Conservation (phyloP, 2,888 invertebrate species). For the Phaonia tiefii region DNA sequence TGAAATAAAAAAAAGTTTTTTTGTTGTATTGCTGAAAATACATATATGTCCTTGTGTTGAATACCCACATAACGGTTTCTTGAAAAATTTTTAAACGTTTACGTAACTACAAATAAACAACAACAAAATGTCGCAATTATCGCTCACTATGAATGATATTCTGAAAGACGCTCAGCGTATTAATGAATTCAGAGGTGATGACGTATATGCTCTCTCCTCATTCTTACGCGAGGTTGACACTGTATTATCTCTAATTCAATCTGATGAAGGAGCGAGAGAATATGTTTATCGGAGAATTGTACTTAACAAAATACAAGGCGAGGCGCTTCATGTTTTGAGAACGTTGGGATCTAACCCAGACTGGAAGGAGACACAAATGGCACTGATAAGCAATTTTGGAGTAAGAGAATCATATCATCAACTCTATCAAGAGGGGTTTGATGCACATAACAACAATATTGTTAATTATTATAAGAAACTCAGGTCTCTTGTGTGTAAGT, state of each 20-base stretch:
- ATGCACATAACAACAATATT: conserved; percentile 50
- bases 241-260: conserved; percentile 8
- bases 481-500: conserved; percentile 54
- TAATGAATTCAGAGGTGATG: conserved; percentile 22
- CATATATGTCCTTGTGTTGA: too few relatives aligned
- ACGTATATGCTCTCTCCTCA: conserved; percentile 15
- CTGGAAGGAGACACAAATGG: conserved; percentile 53
- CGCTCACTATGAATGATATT: too few relatives aligned
- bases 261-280: conserved; percentile 50
- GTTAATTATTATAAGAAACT: conserved; percentile 61
- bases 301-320: too few relatives aligned
- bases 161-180: conserved; percentile 28
- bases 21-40: too few relatives aligned
- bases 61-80: too few relatives aligned
- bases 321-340: too few relatives aligned
- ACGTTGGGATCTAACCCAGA: conserved; percentile 53
- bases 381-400: conserved; percentile 56
- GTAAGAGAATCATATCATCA: conserved; percentile 56
- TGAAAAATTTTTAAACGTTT: background rate
- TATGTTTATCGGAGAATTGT: too few relatives aligned
- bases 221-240: conserved; percentile 48
- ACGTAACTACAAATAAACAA: background rate
- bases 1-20: too few relatives aligned
- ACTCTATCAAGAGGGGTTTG: conserved; percentile 37
- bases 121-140: too few relatives aligned